Conservation (phyloP, 1,140 invertebrate species). For the Drosophila biarmipes region DNA sequence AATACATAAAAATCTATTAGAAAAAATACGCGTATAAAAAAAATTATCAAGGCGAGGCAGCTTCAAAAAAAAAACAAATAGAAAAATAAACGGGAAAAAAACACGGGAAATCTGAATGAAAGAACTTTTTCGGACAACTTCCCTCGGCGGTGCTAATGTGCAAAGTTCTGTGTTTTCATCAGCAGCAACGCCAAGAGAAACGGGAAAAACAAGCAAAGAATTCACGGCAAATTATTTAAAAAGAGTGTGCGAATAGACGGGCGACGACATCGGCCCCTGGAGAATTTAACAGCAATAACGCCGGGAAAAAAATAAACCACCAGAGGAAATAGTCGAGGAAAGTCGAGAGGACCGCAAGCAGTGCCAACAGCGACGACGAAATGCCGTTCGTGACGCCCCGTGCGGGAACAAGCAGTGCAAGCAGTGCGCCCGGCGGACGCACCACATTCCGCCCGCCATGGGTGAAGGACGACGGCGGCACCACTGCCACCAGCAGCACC, state of each 20-base stretch:
- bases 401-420: slow-evolving; percentile 66
- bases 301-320: slow-evolving; percentile 22
- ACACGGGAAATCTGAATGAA: slow-evolving; percentile 53
- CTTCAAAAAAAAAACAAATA: slow-evolving; percentile 14
- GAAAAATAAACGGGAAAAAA: slow-evolving; percentile 22
- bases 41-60: slow-evolving; percentile 23
- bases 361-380: slow-evolving; percentile 19
- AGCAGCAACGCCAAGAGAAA: slow-evolving; percentile 44
- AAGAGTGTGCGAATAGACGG: slow-evolving; percentile 78
- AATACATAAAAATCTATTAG: slow-evolving; percentile 35
- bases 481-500: slow-evolving; percentile 85
- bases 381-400: slow-evolving; percentile 81
- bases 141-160: slow-evolving; percentile 71
- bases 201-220: slow-evolving; percentile 39
- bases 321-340: slow-evolving; percentile 3
- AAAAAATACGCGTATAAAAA: slow-evolving; percentile 52
- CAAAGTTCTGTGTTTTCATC: slow-evolving; percentile 82
- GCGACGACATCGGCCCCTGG: slow-evolving; percentile 44
- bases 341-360: slow-evolving; percentile 44
- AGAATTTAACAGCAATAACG: slow-evolving; percentile 41
- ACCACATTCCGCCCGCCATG: slow-evolving; percentile 92
- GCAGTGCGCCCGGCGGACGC: slow-evolving; percentile 84
- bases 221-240: slow-evolving; percentile 77
- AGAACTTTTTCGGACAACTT: slow-evolving; percentile 78
- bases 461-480: slow-evolving; percentile 89